These are phyloP conservation scores for Drosophila obscura DNA, from an alignment of 1,140 invertebrate species.

Conservation along the genomic window DNA sequence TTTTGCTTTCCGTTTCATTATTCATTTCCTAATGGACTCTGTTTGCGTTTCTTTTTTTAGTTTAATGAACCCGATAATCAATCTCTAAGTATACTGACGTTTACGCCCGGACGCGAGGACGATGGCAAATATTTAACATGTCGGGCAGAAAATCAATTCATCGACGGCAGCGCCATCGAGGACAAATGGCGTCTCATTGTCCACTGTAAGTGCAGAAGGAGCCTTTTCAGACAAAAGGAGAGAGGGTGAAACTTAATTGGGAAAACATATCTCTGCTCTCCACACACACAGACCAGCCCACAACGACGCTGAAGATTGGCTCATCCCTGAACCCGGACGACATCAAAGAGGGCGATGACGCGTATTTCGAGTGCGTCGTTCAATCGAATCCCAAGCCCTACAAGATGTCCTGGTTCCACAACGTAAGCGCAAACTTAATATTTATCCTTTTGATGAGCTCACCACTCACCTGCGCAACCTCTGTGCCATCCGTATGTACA, in stretches of 20 bases:
- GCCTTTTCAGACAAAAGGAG: not conserved
- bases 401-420: slow-evolving; percentile 93
- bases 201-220: slow-evolving; percentile 87
- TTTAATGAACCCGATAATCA: slow-evolving; percentile 92
- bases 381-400: slow-evolving; percentile 92
- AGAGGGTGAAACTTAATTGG: slow-evolving; percentile 55
- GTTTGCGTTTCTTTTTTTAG: slow-evolving; percentile 85
- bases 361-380: slow-evolving; percentile 92
- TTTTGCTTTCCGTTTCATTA: slow-evolving; percentile 62
- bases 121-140: slow-evolving; percentile 94
- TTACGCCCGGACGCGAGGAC: slow-evolving; percentile 92
- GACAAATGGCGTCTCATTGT: slow-evolving; percentile 92
- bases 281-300: slow-evolving; percentile 87
- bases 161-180: slow-evolving; percentile 91
- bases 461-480: slow-evolving; percentile 1
- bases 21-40: slow-evolving; percentile 81
- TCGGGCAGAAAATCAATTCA: slow-evolving; percentile 92
- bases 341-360: slow-evolving; percentile 93
- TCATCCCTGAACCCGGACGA: slow-evolving; percentile 90
- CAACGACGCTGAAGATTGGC: slow-evolving; percentile 90
- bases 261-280: slow-evolving; percentile 22
- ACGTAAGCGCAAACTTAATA: slow-evolving; percentile 86
- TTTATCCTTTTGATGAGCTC: slow-evolving; percentile 6
- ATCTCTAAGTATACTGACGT: slow-evolving; percentile 91
- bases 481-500: not conserved